Percentiles rank a stretch among this genome's conserved stretches.
These are phyloP conservation scores for Tipula helvola DNA, from an alignment of 2,888 invertebrate species.

Conservation along the genomic window DNA sequence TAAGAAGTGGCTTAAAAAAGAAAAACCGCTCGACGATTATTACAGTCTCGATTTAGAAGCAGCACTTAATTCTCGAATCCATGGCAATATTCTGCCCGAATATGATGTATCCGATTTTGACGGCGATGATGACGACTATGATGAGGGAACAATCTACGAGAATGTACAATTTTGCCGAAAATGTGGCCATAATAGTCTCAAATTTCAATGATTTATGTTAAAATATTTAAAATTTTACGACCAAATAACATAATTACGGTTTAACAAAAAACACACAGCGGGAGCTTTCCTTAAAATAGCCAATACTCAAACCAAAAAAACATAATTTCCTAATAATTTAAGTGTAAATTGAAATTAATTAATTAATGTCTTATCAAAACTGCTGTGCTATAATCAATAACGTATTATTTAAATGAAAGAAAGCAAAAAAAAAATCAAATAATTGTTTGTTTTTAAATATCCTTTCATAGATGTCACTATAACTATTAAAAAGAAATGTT, in stretches of 20 bases:
- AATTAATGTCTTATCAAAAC: conserved; percentile 4
- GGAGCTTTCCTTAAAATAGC: neutral
- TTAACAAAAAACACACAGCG: neutral
- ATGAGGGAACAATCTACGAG: conserved; percentile 4
- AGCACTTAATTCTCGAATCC: neutral
- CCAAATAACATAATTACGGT: neutral
- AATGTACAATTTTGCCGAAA: conserved; percentile 11
- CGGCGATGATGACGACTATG: neutral
- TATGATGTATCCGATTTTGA: neutral
- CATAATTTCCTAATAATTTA: neutral
- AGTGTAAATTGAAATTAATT: neutral
- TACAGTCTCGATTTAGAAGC: neutral
- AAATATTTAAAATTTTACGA: neutral
- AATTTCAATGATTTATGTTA: neutral
- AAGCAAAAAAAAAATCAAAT: neutral
- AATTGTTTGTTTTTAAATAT: neutral
- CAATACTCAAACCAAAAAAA: neutral
- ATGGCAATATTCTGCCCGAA: neutral
- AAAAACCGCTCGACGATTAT: neutral
- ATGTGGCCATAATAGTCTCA: conserved; percentile 12
- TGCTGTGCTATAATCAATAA: conserved; percentile 9
- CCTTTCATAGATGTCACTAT: neutral
- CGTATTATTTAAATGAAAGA: neutral
- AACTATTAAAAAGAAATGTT: neutral
- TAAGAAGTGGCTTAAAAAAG: neutral